Evolutionary conservation across 2,797 vertebrate species (phyloP).

Genomic region (Microchirus variegatus): DNA sequence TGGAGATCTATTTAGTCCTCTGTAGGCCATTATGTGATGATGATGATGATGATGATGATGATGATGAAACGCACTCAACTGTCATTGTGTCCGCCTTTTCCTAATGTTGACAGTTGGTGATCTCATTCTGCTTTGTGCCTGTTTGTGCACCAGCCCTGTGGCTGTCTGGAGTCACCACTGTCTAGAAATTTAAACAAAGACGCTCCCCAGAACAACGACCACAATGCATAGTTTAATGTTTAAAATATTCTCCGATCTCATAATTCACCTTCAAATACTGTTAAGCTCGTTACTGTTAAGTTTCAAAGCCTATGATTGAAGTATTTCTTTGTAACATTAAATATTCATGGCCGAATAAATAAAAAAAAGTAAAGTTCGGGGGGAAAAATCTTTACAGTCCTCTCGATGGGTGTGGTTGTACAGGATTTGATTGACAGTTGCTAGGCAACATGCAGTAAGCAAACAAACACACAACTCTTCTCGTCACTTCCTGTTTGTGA

Average conservation of each 20-base stretch:
- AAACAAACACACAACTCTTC: not conserved
- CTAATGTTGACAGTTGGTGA: not conserved
- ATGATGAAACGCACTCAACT: not conserved
- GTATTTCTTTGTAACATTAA: no score
- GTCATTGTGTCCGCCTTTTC: not conserved
- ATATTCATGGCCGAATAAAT: no score
- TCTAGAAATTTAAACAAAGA: not conserved
- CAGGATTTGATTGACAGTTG: not conserved
- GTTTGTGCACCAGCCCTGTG: not conserved
- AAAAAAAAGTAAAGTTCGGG: no score
- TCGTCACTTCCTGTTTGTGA: not conserved
- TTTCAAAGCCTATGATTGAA: not conserved
- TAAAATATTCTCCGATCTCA: not conserved
- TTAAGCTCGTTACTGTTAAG: not conserved
- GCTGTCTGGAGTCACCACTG: not conserved
- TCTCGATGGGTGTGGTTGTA: not conserved
- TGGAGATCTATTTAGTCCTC: not conserved
- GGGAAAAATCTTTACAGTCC: no score
- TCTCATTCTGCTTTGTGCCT: not conserved
- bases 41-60: slow-evolving; percentile 2
- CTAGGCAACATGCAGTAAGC: not conserved
- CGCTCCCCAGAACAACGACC: not conserved
- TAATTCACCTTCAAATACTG: not conserved
- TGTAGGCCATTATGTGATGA: not conserved
- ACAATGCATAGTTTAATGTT: not conserved